phyloP scores from a whole-genome alignment of 2,797 vertebrate genomes.

The Tachyglossus aculeatus region DNA sequence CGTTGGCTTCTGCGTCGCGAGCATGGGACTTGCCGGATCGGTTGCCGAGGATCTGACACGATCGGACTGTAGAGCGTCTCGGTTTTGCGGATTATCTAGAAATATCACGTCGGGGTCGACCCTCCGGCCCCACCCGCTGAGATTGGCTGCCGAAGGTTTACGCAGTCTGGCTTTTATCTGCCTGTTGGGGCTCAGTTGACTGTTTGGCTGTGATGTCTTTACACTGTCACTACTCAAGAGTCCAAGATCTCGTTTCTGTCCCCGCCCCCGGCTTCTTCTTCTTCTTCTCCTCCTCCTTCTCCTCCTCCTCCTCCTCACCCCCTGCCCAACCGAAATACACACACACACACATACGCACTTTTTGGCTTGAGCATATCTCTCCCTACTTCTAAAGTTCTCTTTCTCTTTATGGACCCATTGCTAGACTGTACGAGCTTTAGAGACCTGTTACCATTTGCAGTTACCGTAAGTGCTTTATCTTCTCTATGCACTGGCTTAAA shows the following conservation, averaged over 20 bases:
- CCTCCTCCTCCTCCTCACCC: no score
- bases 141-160: conserved; percentile 78
- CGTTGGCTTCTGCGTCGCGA: conserved; percentile 67
- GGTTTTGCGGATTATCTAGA: conserved; percentile 75
- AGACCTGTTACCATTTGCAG: conserved; percentile 88
- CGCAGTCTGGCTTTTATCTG: conserved; percentile 70
- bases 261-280: conserved; percentile 39
- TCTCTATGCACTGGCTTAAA: conserved; percentile 98
- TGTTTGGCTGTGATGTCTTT: conserved; percentile 73
- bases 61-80: conserved; percentile 76
- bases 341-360: no score
- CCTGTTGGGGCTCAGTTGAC: conserved; percentile 66
- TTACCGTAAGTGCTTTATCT: conserved; percentile 99
- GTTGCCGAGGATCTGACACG: conserved; percentile 76
- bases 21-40: conserved; percentile 66
- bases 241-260: no score
- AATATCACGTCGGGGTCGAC: conserved; percentile 70
- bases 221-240: conserved; percentile 66
- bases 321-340: no score
- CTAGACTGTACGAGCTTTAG: conserved; percentile 80
- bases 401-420: conserved; percentile 74
- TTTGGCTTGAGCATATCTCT: conserved; percentile 61
- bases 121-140: no score
- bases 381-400: conserved; percentile 38
- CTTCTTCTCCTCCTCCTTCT: not conserved